phyloP scores from a whole-genome alignment of 2,797 vertebrate species.

The Botia almorhae region DNA sequence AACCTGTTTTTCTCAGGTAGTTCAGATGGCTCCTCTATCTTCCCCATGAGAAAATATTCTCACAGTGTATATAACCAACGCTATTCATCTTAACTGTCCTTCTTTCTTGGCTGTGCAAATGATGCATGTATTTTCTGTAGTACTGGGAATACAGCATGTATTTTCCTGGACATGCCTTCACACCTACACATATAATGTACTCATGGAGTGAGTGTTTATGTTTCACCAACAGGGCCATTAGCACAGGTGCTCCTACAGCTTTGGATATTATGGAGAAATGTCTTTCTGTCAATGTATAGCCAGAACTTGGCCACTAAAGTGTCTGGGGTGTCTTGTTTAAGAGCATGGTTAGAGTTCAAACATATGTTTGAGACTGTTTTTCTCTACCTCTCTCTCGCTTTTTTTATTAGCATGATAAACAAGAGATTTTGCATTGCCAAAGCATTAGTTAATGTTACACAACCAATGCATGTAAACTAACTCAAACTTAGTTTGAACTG shows the following conservation, averaged over 20 bases:
- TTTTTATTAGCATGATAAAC: conserved; percentile 10
- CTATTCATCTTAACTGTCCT: conserved; percentile 46
- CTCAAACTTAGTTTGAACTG: conserved; percentile 10
- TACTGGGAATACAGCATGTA: conserved; percentile 17
- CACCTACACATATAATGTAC: conserved; percentile 23
- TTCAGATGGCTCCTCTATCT: conserved; percentile 18
- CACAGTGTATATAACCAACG: conserved; percentile 38
- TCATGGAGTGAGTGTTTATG: neutral
- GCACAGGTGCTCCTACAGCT: conserved; percentile 24
- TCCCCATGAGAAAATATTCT: conserved; percentile 43
- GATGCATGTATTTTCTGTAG: conserved; percentile 37
- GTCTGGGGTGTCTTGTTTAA: conserved; percentile 18
- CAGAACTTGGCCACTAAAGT: conserved; percentile 40
- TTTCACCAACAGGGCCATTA: conserved; percentile 40
- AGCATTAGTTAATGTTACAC: conserved; percentile 1
- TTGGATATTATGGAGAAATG: conserved; percentile 31
- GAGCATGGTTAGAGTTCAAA: conserved; percentile 1
- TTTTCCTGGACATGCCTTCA: conserved; percentile 7
- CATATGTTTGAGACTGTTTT: conserved; percentile 2
- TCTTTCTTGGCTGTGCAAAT: conserved; percentile 38
- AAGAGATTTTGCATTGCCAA: neutral
- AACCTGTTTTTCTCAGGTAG: conserved; percentile 42
- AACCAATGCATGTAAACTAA: neutral
- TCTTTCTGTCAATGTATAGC: conserved; percentile 33
- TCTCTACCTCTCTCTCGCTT: conserved; percentile 8